Base-by-base conservation (phyloP, 1,140 invertebrate genomes). In the Drosophila watanabei region DNA sequence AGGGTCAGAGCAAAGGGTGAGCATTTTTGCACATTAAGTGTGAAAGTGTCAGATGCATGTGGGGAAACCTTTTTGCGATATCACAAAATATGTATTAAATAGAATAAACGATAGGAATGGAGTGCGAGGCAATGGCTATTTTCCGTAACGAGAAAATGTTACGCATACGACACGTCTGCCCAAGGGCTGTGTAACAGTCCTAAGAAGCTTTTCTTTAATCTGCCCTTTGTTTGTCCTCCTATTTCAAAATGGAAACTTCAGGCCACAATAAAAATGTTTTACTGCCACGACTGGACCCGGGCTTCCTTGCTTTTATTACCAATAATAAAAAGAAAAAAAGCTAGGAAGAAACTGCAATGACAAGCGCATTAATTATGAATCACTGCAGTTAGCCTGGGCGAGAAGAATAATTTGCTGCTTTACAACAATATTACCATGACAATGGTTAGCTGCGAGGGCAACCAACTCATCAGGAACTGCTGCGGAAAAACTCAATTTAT, bases 41-140 rank as follows among this genome's bases (percentile, higher is more conserved):
- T 85, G 85, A 89, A 89, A 90, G 80, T 90, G 86, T 89, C 85
- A 85, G 81, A 75, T 89, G 79, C 85, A 88, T 88, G 85, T 77
- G 77, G n/a, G n/a, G 57, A 79, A 84, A 77, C 81, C 78, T 76
- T 63, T 73, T 62, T 63, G 80, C 66, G 64, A 70, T 68, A 65
- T 45, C 63, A 70, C 48, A 78, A 76, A 60, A 71, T 82, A 56
- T 56, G 52, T 56, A 85, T 86, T 84, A 81, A 86, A 61, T 73
- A 39, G 68, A 73, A 72, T 61, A 73, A 51, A 71, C 43, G 54
- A n/a, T 28, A 37, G 13, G 11, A 18, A 24, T 24, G 24, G 11
- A 39, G 37, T 39, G 24, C 51, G 11, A 20, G 10, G 18, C 10
- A 14, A 7, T 16, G 20, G 18, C 48, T 32, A 52, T 52, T 54